Base-by-base conservation (phyloP, 2,113 vertebrate genomes). In the Sinocyclocheilus maitianheensis region DNA sequence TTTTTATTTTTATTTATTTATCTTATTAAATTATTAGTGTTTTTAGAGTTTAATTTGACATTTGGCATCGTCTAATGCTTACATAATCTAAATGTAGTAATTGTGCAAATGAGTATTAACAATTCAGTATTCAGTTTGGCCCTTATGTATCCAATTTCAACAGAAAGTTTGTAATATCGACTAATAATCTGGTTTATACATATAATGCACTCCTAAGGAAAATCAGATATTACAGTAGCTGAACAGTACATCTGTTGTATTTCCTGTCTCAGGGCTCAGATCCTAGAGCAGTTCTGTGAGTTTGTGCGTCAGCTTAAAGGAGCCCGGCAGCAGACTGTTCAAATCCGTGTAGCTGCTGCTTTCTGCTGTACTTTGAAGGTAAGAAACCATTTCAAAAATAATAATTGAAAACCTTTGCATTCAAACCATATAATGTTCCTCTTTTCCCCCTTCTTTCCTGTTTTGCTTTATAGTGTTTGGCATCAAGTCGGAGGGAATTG, bases 291-390 rank as follows among this genome's bases (percentile, higher is more conserved):
- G 86, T 94, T 98, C 90, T 91, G 95, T 82, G 95, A 96, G 79
- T 93, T 93, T 0, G 90, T 97, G 91, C 97, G 95, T 79, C 96
- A 97, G 88, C 90, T 96, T 83, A 99, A 97, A 91, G 97, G 97
- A 88, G 94, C 94, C 63, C 94, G 96, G 1, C 97, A 97, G 62
- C 96, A 97, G 91, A 93, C 92, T 12, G 91, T 97, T 53, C 97
- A 96, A 81, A 91, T 97, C 6, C 96, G 96, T 62, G 91, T 96
- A 62, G 89, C 97, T 75, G 94, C 96, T 85, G 96, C 97, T 43
- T 90, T 98, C 91, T 97, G 96, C 92, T 95, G 93, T 86, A 94
- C 96, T 80, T 92, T 98, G 60, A 97, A 97, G 96, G 98, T 98
- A 95, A 94, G 30, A 18, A 14, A 18, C n/a, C 53, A 22, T 77